Evolutionary conservation across 2,113 vertebrate genomes (phyloP).

Genomic region (Ptyas mucosa): DNA sequence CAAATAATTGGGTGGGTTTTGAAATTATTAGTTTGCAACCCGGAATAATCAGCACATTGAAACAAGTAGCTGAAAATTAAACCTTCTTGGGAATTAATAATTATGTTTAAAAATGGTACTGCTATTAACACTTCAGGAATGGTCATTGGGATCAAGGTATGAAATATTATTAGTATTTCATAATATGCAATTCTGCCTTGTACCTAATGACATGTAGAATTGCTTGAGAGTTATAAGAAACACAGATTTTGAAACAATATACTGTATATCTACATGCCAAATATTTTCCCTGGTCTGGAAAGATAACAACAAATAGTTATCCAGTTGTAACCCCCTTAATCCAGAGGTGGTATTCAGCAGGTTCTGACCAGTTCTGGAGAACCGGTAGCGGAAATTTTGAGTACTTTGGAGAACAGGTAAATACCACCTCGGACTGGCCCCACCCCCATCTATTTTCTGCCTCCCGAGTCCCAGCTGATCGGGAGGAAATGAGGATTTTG

Average conservation of each 20-base stretch:
- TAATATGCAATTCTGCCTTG: not conserved
- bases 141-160: not conserved
- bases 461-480: too few relatives aligned
- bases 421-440: too few relatives aligned
- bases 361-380: too few relatives aligned
- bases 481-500: too few relatives aligned
- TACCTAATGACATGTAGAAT: not conserved
- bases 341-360: too few relatives aligned
- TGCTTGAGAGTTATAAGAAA: not conserved
- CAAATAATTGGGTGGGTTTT: constrained; percentile 27
- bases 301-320: not conserved
- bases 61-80: constrained; percentile 2
- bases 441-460: too few relatives aligned
- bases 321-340: not conserved
- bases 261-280: not conserved
- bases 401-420: too few relatives aligned
- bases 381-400: too few relatives aligned
- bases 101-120: constrained; percentile 1
- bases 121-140: not conserved
- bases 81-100: not conserved
- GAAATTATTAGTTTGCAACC: constrained; percentile 14
- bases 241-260: not conserved
- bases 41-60: not conserved
- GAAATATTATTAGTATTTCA: not conserved
- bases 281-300: constrained; percentile 1